These are phyloP conservation scores for Bombus picipes DNA, from an alignment of 1,140 invertebrate species.

Conservation along the genomic window DNA sequence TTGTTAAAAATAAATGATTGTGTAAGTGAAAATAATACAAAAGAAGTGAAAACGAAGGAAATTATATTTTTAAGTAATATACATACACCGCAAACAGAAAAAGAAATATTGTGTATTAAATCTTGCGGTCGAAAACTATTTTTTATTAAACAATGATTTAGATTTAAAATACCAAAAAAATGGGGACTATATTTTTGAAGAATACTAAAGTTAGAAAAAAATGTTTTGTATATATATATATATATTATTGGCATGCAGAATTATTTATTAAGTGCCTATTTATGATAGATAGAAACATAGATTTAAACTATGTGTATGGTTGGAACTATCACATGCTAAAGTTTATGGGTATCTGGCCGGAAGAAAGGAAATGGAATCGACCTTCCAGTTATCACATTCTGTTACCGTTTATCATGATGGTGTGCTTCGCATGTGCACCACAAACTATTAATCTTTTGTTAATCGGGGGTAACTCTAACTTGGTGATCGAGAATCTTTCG, in stretches of 20 bases:
- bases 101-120: neutral
- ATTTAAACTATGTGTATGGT: constrained; percentile 31
- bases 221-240: no score
- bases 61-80: no score
- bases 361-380: constrained; percentile 28
- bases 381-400: constrained; percentile 31
- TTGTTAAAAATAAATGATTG: neutral
- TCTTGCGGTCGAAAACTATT: no score
- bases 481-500: constrained; percentile 54
- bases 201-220: neutral
- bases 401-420: constrained; percentile 22
- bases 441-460: constrained; percentile 42
- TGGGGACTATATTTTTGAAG: neutral
- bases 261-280: neutral
- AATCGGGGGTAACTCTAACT: constrained; percentile 40
- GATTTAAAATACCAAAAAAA: neutral
- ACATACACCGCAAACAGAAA: neutral
- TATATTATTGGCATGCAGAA: neutral
- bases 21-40: neutral
- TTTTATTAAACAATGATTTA: neutral
- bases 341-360: constrained; percentile 57
- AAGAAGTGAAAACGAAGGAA: neutral
- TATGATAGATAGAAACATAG: neutral
- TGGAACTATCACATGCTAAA: constrained; percentile 55
- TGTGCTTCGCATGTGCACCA: constrained; percentile 19